Evolutionary conservation across 2,797 vertebrate genomes (phyloP).

Genomic region (Anas bernieri): DNA sequence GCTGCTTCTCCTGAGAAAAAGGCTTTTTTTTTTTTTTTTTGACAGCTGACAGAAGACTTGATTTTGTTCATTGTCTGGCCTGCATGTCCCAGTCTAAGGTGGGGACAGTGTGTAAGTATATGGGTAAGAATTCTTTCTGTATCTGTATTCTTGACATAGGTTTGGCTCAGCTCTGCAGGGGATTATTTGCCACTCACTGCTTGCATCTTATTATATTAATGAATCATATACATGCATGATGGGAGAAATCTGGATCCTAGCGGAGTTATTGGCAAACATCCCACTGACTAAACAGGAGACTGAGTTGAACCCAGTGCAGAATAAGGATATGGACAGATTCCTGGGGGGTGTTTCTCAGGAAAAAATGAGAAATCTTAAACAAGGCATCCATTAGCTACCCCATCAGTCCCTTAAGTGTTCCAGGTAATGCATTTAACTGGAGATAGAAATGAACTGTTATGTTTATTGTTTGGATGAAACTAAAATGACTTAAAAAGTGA

Average conservation of each 20-base stretch:
- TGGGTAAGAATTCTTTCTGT: background rate
- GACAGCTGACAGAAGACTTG: background rate
- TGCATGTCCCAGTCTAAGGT: background rate
- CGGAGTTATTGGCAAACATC: background rate
- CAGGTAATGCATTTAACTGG: background rate
- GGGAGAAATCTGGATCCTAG: background rate
- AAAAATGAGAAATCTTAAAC: background rate
- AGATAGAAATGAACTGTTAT: background rate
- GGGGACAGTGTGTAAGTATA: background rate
- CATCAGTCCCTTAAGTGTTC: background rate
- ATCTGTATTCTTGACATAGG: background rate
- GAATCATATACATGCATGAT: background rate
- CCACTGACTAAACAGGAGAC: background rate
- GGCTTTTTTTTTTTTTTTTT: background rate
- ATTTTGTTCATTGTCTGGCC: background rate
- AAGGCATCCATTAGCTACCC: background rate
- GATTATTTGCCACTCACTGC: background rate
- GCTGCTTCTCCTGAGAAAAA: background rate
- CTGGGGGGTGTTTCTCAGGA: constrained; percentile 13
- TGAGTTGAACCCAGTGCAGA: background rate
- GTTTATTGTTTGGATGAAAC: constrained; percentile 36
- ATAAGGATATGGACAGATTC: background rate
- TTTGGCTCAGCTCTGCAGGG: background rate
- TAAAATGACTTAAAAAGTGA: constrained; percentile 18
- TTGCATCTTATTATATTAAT: constrained; percentile 1